Base-by-base conservation (phyloP, 2,113 vertebrate genomes). In the Machaerirhynchus nigripectus region DNA sequence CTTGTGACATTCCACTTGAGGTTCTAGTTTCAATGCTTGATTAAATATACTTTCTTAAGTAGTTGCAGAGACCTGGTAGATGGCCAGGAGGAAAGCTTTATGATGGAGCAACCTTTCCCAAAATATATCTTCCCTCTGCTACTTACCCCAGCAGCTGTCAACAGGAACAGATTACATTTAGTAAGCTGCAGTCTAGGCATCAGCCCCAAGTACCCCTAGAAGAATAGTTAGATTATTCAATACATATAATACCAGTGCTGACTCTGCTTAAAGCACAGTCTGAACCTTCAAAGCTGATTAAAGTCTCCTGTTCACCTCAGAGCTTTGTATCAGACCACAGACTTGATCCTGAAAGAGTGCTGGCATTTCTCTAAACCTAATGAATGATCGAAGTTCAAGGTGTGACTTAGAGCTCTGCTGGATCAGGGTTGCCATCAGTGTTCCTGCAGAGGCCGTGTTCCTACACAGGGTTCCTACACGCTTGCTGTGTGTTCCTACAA, bases 401-500 rank as follows among this genome's bases (percentile, higher is more conserved):
- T 35, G 15, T 9, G 20, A 26, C 28, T 39, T 12, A 3, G 39
- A 59, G 46, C 8, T 84, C 28, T 80, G 24, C 33, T 49, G 44
- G 11, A 33, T 55, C 39, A 26, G 17, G 11, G 30, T 2, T 70
- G n/a, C 20, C 10, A 1, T 15, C 60, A 50, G 7, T 23, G 14
- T 2, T 52, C 84, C 63, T 68, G 12, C 44, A 57, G 35, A 31
- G 52, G 10, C 82, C 1, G 0, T 40, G n/a, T 2, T 26, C 71
- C 70, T 23, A 2, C 2, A 1, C 21, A 27, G 37, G 37, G 11
- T 0, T 76, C 61, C 61, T 31, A 3, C 23, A 42, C 15, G 20
- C 8, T 22, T 57, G 49, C 26, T 2, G 0, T 11, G 11, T 39
- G 14, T 7, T 68, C 26, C 68, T 67, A 10, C 1, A 0, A 31